Conservation (phyloP, 2,888 invertebrate genomes). For the Cryptus viduatorius region DNA sequence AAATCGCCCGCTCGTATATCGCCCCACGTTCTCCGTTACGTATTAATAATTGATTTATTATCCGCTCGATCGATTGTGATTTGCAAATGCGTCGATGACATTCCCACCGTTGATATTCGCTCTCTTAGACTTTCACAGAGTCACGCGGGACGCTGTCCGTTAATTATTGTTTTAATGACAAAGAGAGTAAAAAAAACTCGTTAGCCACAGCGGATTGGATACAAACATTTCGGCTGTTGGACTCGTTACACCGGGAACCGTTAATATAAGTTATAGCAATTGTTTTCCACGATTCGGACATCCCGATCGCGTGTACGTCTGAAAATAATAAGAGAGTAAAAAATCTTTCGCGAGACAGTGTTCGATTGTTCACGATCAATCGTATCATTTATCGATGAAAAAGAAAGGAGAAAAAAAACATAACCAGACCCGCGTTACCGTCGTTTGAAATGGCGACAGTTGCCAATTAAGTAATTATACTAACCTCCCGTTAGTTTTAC, state of each 20-base stretch:
- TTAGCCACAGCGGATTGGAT: slow-evolving; percentile 11
- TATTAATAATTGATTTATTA: neutral
- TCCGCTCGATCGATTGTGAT: slow-evolving; percentile 5
- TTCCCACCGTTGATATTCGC: slow-evolving; percentile 25
- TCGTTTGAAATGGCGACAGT: slow-evolving; percentile 50
- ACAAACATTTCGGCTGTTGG: slow-evolving; percentile 18
- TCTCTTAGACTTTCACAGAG: slow-evolving; percentile 45
- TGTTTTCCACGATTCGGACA: slow-evolving; percentile 42
- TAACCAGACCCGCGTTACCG: slow-evolving; percentile 48
- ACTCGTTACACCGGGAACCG: slow-evolving; percentile 16
- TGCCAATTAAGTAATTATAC: slow-evolving; percentile 69
- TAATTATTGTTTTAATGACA: slow-evolving; percentile 50
- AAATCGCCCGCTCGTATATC: slow-evolving; percentile 40
- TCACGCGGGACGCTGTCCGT: slow-evolving; percentile 58
- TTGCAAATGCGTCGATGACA: slow-evolving; percentile 18
- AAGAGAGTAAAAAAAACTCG: slow-evolving; percentile 1
- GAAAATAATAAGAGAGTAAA: slow-evolving; percentile 12
- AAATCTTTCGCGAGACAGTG: slow-evolving; percentile 12
- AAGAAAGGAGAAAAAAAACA: neutral
- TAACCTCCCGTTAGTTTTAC: slow-evolving; percentile 76
- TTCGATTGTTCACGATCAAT: slow-evolving; percentile 51
- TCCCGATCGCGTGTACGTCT: slow-evolving; percentile 50
- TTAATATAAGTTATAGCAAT: slow-evolving; percentile 49
- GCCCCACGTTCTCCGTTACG: slow-evolving; percentile 27
- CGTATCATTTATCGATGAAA: slow-evolving; percentile 34